Evolutionary conservation across 2,888 invertebrate genomes (phyloP).

Genomic region (Conus canariensis): DNA sequence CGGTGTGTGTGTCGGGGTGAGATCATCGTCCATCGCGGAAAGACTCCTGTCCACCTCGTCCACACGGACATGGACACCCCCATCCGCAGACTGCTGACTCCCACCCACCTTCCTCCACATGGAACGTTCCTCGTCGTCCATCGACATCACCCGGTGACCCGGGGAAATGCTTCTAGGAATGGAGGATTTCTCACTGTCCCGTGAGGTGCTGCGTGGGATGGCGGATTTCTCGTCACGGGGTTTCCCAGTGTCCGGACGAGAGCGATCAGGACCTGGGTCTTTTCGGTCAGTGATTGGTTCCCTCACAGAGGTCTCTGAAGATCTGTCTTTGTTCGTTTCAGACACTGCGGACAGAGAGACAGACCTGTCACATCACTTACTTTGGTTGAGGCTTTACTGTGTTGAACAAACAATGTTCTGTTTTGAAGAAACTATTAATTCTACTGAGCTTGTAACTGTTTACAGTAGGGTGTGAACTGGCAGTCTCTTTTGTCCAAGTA

Average conservation of each 20-base stretch:
- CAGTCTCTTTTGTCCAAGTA: too few species aligned
- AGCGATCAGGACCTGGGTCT: constrained; percentile 43
- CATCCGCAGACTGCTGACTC: background rate
- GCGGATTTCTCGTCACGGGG: constrained; percentile 3
- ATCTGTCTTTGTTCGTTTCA: too few species aligned
- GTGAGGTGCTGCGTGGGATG: constrained; percentile 2
- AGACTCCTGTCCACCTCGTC: background rate
- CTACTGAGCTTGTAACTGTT: too few species aligned
- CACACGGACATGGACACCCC: background rate
- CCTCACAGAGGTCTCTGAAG: too few species aligned
- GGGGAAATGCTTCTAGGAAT: background rate
- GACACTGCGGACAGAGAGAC: too few species aligned
- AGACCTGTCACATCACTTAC: too few species aligned
- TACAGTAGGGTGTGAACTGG: too few species aligned
- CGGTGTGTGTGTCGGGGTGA: constrained; percentile 32
- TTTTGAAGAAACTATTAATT: too few species aligned
- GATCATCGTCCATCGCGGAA: constrained; percentile 22
- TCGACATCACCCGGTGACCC: background rate
- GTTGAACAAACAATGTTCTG: too few species aligned
- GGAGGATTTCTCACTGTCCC: background rate
- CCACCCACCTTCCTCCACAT: background rate
- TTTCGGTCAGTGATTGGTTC: background rate
- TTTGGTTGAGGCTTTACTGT: too few species aligned
- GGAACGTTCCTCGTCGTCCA: too few species aligned
- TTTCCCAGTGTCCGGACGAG: constrained; percentile 34